Percentiles rank a stretch among this genome's conserved stretches.
Conservation (phyloP, 2,113 vertebrate species). For the Lasiurus cinereus region DNA sequence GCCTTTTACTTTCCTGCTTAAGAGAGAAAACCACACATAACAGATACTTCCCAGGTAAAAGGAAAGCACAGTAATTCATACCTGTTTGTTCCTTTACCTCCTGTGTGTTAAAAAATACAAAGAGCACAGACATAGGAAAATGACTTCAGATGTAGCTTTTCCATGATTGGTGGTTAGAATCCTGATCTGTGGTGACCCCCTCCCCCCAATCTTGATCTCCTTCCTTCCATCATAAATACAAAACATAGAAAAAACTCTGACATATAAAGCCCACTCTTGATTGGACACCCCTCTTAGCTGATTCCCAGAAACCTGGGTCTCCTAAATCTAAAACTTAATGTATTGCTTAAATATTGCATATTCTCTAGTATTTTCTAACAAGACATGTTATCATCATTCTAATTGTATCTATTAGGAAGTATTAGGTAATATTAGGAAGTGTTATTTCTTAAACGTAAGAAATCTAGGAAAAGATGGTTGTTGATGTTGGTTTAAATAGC, state of each 20-base stretch:
- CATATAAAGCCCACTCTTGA: background rate
- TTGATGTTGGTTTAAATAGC: background rate
- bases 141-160: background rate
- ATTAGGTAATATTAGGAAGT: background rate
- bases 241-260: background rate
- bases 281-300: background rate
- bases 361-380: background rate
- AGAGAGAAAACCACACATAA: background rate
- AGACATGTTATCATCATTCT: background rate
- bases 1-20: background rate
- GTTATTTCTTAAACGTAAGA: background rate
- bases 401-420: background rate
- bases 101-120: background rate
- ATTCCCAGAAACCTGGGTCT: background rate
- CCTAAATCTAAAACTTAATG: background rate
- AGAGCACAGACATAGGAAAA: background rate
- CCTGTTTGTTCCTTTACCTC: background rate
- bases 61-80: background rate
- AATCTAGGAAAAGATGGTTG: background rate
- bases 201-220: background rate
- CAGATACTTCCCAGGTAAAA: background rate
- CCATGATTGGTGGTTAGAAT: background rate
- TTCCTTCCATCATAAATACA: background rate
- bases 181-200: background rate
- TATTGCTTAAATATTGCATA: background rate